These are phyloP conservation scores for Pangasius larnaudii DNA, from an alignment of 2,797 vertebrate species.

Conservation along the genomic window DNA sequence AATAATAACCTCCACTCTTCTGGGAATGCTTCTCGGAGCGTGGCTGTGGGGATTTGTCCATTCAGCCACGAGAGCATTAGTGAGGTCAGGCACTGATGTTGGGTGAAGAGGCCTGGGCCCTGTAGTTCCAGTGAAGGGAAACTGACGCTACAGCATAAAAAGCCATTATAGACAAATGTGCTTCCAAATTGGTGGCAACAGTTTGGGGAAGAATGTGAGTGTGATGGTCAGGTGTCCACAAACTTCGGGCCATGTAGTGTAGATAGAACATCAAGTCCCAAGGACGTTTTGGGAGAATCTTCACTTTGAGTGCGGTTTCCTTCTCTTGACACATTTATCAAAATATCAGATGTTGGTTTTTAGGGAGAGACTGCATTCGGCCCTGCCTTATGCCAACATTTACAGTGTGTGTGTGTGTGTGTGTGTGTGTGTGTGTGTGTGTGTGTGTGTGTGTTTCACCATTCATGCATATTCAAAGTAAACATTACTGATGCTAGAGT, in stretches of 20 bases:
- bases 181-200: background rate
- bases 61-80: background rate
- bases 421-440: background rate
- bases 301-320: background rate
- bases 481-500: background rate
- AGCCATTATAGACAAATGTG: background rate
- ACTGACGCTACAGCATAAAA: background rate
- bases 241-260: background rate
- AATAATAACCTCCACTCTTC: background rate
- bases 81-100: background rate
- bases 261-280: background rate
- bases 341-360: slow-evolving; percentile 9
- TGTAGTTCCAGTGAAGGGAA: background rate
- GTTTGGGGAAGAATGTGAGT: background rate
- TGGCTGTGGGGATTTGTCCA: background rate
- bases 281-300: background rate
- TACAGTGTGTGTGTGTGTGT: background rate
- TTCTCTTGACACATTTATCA: background rate
- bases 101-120: background rate
- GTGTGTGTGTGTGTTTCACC: background rate
- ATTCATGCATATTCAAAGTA: slow-evolving; percentile 14
- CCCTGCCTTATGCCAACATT: slow-evolving; percentile 37
- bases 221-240: background rate
- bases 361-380: background rate
- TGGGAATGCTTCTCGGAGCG: background rate